Conservation (phyloP, 2,888 invertebrate genomes). For the Theodoxus fluviatilis region DNA sequence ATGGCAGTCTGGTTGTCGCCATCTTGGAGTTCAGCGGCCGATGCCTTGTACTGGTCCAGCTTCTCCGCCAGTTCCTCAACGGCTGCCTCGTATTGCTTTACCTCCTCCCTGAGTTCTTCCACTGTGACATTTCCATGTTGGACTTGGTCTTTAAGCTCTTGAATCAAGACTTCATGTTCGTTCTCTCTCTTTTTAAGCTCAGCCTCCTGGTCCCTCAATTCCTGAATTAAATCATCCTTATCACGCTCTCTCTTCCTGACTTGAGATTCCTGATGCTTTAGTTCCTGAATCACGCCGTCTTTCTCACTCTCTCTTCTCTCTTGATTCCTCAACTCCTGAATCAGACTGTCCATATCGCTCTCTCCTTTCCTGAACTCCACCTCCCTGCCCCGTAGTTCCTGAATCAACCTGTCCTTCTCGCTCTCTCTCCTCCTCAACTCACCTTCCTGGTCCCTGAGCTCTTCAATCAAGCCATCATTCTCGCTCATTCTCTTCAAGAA, state of each 20-base stretch:
- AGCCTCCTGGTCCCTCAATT: not conserved
- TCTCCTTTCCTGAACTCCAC: too few relatives aligned
- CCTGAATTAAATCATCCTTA: not conserved
- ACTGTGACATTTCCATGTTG: constrained; percentile 4
- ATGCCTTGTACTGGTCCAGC: constrained; percentile 53
- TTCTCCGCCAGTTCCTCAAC: constrained; percentile 48
- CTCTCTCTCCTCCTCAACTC: constrained; percentile 23
- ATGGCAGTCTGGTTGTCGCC: too few relatives aligned
- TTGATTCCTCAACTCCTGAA: constrained; percentile 4
- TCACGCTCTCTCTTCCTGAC: not conserved
- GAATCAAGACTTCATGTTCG: constrained; percentile 3
- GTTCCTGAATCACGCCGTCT: constrained; percentile 15
- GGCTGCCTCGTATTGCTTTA: constrained; percentile 44
- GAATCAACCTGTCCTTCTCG: constrained; percentile 20
- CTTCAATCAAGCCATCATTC: constrained; percentile 18
- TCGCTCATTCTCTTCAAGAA: constrained; percentile 24
- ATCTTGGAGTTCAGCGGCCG: constrained; percentile 52
- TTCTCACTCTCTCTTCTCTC: constrained; percentile 26
- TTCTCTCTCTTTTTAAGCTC: constrained; percentile 1
- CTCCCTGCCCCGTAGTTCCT: constrained; percentile 13
- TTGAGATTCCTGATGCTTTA: too few relatives aligned
- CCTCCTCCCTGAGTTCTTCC: constrained; percentile 32
- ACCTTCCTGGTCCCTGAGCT: constrained; percentile 3
- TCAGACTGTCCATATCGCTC: too few relatives aligned
- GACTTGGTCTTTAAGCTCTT: constrained; percentile 8